A percentile compares a stretch with the other conserved stretches of the same genome.
phyloP scores from a whole-genome alignment of 2,888 invertebrate genomes.

The Ectemnius cavifrons region DNA sequence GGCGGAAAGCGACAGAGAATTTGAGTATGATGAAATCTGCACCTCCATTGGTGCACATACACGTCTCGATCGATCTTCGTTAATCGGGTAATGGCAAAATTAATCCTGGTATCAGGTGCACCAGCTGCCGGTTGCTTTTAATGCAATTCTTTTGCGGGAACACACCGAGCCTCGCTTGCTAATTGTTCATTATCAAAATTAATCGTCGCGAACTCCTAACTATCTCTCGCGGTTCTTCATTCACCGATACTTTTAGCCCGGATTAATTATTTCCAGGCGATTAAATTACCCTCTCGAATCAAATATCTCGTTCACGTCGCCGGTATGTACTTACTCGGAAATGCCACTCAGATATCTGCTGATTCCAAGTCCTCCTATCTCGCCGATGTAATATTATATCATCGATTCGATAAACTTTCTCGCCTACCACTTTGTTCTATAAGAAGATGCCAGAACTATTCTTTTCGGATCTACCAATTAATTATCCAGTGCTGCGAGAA shows the following conservation, averaged over 20 bases:
- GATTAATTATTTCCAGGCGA: too few species aligned
- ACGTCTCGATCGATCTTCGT: slow-evolving; percentile 1
- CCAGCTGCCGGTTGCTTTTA: not conserved
- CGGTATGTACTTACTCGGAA: too few species aligned
- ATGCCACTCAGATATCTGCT: too few species aligned
- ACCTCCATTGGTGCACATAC: not conserved
- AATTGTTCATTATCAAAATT: not conserved
- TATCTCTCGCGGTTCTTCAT: too few species aligned
- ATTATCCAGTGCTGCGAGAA: not conserved
- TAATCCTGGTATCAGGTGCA: not conserved
- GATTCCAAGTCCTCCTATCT: too few species aligned
- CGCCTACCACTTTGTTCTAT: too few species aligned
- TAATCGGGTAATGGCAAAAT: not conserved
- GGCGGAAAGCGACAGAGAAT: not conserved
- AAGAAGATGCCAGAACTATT: too few species aligned
- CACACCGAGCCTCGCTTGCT: not conserved
- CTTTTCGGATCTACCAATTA: not conserved
- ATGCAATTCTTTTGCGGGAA: not conserved
- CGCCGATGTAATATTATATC: not conserved
- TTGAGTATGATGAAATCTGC: not conserved
- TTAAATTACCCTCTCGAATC: too few species aligned
- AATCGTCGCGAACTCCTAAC: not conserved
- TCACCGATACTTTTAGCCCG: too few species aligned
- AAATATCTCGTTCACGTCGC: too few species aligned
- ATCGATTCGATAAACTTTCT: not conserved